Evolutionary conservation across 2,888 invertebrate species (phyloP), one percentile per base, ranked within the genome.

Genomic region (Dyspetes luteomarginatus): DNA sequence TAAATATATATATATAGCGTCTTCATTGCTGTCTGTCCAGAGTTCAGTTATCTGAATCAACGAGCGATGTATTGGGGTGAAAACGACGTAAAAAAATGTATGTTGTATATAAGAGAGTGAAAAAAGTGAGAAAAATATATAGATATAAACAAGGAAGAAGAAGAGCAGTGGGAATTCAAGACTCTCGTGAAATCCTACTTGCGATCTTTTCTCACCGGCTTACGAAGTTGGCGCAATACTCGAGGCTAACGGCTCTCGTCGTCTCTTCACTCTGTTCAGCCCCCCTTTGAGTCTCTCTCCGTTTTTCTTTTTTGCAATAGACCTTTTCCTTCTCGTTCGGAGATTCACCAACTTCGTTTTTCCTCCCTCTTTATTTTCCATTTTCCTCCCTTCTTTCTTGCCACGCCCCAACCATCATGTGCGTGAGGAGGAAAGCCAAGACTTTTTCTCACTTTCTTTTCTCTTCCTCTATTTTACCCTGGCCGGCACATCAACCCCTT

Each of bases 181-280:
- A 81, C 76, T 82, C 82, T 75, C 78, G 81, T 81, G 84, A 86
- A 88, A 90, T 90, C 90, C 89, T 88, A 86, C 85, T 84, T 85
- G 85, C 88, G 86, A 87, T 89, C 87, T 88, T 86, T 85, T 87
- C 88, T 88, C 71, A 50, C 85, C 85, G 88, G 91, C 89, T 91
- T 90, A 90, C 89, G 86, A 88, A 90, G 86, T 89, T 88, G 88
- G 86, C 86, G 88, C 90, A 90, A 90, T 89, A 89, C 89, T 88
- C 86, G 85, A 83, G 84, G 84, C 82, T 83, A 82, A 83, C 83
- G 85, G 82, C 58, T 68, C 62, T 72, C 26, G 28, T 17, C 81
- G 15, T 28, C 68, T 78, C 60, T 60, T 52, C 73, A 67, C 56
- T 19, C 26, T 56, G 22, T 36, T 43, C 48, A 58, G 15, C 56